phyloP scores from a whole-genome alignment of 2,888 invertebrate genomes.

The Ochropleura leucogaster region DNA sequence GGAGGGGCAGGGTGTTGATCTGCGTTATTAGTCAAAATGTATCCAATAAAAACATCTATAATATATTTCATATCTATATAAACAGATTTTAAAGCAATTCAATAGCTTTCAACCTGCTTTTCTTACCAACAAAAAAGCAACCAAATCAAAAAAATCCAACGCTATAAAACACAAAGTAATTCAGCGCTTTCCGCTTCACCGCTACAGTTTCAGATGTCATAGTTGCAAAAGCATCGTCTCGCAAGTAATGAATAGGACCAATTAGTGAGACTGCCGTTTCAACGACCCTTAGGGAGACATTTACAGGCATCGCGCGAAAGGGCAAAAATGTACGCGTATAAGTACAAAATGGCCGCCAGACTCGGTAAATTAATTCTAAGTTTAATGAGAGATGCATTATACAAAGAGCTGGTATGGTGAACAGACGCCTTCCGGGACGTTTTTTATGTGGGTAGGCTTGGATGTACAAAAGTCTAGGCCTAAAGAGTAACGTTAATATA shows the following conservation, averaged over 20 bases:
- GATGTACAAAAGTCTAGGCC: not conserved
- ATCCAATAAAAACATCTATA: not conserved
- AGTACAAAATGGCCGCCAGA: constrained; percentile 32
- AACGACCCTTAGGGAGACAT: constrained; percentile 61
- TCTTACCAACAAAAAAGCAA: not conserved
- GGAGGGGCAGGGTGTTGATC: too few relatives aligned
- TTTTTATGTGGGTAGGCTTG: not conserved
- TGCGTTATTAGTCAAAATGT: not conserved
- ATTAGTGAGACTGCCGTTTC: constrained; percentile 70
- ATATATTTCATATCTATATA: not conserved
- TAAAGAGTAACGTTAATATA: not conserved
- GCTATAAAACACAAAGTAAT: constrained; percentile 10
- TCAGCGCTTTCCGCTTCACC: constrained; percentile 55
- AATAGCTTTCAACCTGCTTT: not conserved
- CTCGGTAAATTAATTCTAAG: constrained; percentile 38
- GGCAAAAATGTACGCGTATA: constrained; percentile 63
- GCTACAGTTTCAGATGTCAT: constrained; percentile 42
- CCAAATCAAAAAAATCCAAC: not conserved
- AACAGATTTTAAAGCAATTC: not conserved
- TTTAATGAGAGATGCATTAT: constrained; percentile 38
- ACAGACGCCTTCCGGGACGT: constrained; percentile 9
- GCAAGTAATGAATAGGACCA: constrained; percentile 72
- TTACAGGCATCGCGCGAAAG: constrained; percentile 61
- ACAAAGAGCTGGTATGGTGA: constrained; percentile 31
- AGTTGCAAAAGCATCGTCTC: constrained; percentile 61